Base-by-base conservation (phyloP, 1,140 invertebrate species). In the Mamestra configurata region DNA sequence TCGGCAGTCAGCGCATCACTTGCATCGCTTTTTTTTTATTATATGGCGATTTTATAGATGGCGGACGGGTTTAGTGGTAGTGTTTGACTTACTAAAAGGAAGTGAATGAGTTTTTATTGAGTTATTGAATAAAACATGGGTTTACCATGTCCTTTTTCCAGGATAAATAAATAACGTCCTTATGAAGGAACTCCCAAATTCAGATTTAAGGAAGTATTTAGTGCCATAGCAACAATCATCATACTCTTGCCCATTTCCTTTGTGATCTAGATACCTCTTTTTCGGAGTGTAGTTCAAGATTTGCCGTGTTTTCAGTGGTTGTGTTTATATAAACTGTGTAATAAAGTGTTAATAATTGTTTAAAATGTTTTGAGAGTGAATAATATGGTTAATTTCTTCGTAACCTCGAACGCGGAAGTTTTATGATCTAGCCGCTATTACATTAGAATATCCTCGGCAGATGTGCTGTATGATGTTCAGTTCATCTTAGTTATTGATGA, bases 251-350 rank as follows among this genome's bases (percentile, higher is more conserved):
- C 79, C 82, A 86, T 86, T 87, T 89, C 83, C 87, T 89, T 89
- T 89, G 87, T 89, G 87, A 85, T 87, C 86, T 82, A 89, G 80
- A 81, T 85, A 80, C 72, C 77, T 68, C 55, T 82, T 82, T 72
- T 73, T 75, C 13, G 18, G 66, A 80, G 79, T 82, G 78, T 79
- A 64, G 18, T 55, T 79, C 18, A 82, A 66, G 40, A 51, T 75
- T 76, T 49, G 31, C 11, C n/a, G 40, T 66, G 22, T 68, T 79
- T 18, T 79, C 10, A 76, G 59, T 79, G 20, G 40, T 46, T 37
- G 46, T 81, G 27, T 24, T 55, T 31, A 20, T 61, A 40, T 20
- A 43, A 64, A 61, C n/a, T 18, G 22, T 20, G 6, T 59, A 35
- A 72, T 61, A 10, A 49, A 51, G 37, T 79, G 68, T 8, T 79